A percentile compares a stretch with the other conserved stretches of the same genome.
These are phyloP conservation scores for Caloenas nicobarica DNA, from an alignment of 2,113 vertebrate genomes.

Conservation along the genomic window DNA sequence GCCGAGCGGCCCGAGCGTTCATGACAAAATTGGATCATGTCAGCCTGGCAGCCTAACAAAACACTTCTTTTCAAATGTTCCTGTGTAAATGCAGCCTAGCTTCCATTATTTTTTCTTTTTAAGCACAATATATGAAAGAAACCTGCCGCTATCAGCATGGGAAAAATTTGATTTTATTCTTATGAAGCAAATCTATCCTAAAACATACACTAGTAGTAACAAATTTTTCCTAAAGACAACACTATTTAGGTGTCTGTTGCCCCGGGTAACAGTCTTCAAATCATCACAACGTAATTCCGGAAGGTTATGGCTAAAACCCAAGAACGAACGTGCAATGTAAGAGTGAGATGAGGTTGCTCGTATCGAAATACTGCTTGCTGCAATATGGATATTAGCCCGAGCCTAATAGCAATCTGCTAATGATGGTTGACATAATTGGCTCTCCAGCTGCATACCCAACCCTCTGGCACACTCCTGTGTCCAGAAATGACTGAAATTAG, in stretches of 20 bases:
- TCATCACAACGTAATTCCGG: background rate
- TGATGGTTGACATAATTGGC: background rate
- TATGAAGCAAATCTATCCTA: background rate
- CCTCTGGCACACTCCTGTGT: background rate
- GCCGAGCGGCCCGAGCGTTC: background rate
- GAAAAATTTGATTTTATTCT: background rate
- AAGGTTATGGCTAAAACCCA: background rate
- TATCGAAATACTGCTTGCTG: background rate
- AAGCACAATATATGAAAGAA: background rate
- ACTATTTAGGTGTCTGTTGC: background rate
- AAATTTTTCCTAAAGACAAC: background rate
- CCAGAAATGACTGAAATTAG: background rate
- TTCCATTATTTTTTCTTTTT: background rate
- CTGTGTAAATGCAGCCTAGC: background rate
- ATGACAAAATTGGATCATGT: slow-evolving; percentile 35
- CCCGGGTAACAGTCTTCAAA: background rate
- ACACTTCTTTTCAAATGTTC: background rate
- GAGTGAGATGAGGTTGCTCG: background rate
- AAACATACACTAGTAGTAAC: background rate
- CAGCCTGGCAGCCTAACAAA: slow-evolving; percentile 33
- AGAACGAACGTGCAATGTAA: background rate
- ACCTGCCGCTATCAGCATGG: background rate
- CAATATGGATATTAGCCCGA: background rate
- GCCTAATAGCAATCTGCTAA: background rate
- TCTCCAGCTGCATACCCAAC: background rate